Evolutionary conservation across 1,140 invertebrate genomes (phyloP).

Genomic region (Nylanderia fulva): DNA sequence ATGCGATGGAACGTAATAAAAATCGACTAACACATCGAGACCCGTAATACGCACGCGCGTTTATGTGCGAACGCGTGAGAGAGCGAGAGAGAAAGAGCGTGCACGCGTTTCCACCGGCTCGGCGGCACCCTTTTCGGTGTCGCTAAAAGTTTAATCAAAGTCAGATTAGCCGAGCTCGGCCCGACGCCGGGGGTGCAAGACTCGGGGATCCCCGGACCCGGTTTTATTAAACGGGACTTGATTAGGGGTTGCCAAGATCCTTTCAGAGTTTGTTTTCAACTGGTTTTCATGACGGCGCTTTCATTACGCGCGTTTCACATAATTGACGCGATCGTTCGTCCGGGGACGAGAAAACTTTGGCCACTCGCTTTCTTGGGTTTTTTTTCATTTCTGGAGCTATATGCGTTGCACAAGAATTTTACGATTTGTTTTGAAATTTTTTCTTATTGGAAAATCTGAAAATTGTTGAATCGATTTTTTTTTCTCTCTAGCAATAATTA

Average conservation of each 20-base stretch:
- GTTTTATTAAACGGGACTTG: slow-evolving; percentile 83
- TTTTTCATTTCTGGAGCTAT: slow-evolving; percentile 12
- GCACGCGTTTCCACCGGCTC: slow-evolving; percentile 66
- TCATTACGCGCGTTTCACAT: slow-evolving; percentile 73
- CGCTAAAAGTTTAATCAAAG: slow-evolving; percentile 86
- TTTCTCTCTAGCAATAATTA: neutral
- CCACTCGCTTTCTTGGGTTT: slow-evolving; percentile 49
- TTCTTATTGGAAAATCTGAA: neutral
- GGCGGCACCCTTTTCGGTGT: slow-evolving; percentile 82
- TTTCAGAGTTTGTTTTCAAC: slow-evolving; percentile 80
- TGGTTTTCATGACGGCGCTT: slow-evolving; percentile 71
- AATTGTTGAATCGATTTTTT: neutral
- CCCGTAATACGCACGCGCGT: slow-evolving; percentile 39
- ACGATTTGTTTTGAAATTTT: neutral
- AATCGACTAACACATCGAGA: slow-evolving; percentile 83
- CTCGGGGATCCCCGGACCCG: slow-evolving; percentile 68
- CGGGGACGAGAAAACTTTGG: slow-evolving; percentile 45
- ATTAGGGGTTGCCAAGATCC: slow-evolving; percentile 80
- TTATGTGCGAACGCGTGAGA: no score
- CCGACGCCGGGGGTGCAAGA: slow-evolving; percentile 67
- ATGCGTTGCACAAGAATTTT: neutral
- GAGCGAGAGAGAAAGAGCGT: neutral
- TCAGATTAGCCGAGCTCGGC: slow-evolving; percentile 83
- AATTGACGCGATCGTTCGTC: slow-evolving; percentile 70
- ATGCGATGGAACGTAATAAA: slow-evolving; percentile 84